Evolutionary conservation across 2,113 vertebrate genomes (phyloP).

Genomic region (Archilochus colubris): DNA sequence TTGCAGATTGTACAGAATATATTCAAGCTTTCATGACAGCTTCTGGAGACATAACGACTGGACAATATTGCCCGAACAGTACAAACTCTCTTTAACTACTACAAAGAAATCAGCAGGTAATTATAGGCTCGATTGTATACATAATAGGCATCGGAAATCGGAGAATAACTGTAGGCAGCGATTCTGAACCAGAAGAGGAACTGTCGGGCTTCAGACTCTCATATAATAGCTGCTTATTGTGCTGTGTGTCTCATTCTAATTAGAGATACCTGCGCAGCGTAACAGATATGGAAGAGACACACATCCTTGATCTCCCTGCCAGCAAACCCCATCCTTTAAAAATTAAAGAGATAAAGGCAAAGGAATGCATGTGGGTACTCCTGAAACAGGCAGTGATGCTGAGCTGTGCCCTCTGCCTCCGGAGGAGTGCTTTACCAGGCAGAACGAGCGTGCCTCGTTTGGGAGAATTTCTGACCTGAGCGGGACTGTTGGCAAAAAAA

Average conservation of each 20-base stretch:
- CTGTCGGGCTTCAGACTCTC: conserved; percentile 32
- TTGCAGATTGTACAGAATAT: conserved; percentile 44
- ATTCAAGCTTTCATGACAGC: conserved; percentile 26
- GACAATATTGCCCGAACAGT: conserved; percentile 39
- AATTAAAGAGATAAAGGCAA: background rate
- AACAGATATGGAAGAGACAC: background rate
- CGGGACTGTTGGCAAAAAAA: background rate
- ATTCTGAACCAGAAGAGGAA: conserved; percentile 39
- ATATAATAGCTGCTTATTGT: conserved; percentile 41
- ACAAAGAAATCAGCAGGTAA: conserved; percentile 71
- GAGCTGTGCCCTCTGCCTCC: background rate
- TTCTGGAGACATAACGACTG: conserved; percentile 57
- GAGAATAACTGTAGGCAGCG: conserved; percentile 45
- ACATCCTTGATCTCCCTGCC: conserved; percentile 14
- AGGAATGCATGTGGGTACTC: background rate
- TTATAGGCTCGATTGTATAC: conserved; percentile 46
- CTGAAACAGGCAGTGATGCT: background rate
- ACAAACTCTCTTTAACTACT: conserved; percentile 43
- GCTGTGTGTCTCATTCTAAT: conserved; percentile 50
- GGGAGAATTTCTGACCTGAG: background rate
- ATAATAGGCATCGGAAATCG: conserved; percentile 44
- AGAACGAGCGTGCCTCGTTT: background rate
- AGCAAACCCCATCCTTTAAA: conserved; percentile 12
- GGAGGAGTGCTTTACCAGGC: background rate
- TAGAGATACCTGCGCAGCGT: conserved; percentile 47